A percentile compares a stretch with the other conserved stretches of the same genome.
Conservation (phyloP, 1,140 invertebrate species). For the Sinella curviseta region DNA sequence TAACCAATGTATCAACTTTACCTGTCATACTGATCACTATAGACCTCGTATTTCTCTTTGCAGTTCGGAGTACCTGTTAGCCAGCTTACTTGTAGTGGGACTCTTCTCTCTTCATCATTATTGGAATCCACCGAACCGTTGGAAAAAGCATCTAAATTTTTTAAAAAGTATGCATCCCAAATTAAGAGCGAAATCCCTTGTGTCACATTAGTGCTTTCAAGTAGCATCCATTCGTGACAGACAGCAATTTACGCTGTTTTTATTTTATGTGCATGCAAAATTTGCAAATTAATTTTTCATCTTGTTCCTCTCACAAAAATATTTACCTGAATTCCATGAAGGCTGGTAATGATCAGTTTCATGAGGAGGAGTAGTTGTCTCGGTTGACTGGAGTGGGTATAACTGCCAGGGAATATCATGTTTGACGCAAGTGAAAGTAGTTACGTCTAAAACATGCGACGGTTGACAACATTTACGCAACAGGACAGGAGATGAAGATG, state of each 20-base stretch:
- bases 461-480: background rate
- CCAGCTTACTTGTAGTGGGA: constrained; percentile 13
- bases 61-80: background rate
- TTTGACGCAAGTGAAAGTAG: background rate
- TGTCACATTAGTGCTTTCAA: background rate
- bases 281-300: no score
- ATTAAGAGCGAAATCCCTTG: background rate
- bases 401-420: background rate
- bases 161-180: no score
- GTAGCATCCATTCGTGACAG: background rate
- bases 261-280: no score
- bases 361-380: background rate
- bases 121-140: background rate
- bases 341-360: background rate
- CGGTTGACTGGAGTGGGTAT: background rate
- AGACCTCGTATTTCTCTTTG: background rate
- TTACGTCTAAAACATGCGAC: background rate
- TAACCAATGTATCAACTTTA: background rate
- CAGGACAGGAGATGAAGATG: background rate
- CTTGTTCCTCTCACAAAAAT: background rate
- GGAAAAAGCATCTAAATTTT: no score
- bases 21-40: background rate
- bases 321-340: background rate
- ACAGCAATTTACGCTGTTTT: background rate
- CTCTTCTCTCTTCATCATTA: background rate